phyloP scores from a whole-genome alignment of 2,888 invertebrate species.

The Trissonchulus latispiculum region DNA sequence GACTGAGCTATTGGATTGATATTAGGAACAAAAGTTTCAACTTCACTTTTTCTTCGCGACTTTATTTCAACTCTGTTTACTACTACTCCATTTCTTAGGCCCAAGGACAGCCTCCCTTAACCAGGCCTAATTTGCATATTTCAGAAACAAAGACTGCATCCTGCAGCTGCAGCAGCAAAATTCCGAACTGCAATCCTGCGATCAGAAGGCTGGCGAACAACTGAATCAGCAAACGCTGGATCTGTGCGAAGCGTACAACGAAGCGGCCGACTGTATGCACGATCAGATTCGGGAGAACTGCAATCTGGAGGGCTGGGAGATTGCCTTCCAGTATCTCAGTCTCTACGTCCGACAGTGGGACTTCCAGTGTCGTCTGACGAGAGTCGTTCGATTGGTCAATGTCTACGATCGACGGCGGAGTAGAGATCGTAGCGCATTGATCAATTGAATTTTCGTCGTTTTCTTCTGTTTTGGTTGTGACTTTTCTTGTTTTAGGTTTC shows the following conservation, averaged over 20 bases:
- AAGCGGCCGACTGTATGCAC: constrained; percentile 28
- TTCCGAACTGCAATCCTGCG: neutral
- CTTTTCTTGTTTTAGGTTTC: too few species aligned
- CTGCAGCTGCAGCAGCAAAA: neutral
- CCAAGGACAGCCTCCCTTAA: too few species aligned
- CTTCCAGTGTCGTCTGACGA: neutral
- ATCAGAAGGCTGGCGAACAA: neutral
- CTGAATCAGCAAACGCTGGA: neutral
- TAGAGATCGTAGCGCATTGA: too few species aligned
- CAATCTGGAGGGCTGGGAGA: constrained; percentile 45
- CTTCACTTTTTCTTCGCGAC: too few species aligned
- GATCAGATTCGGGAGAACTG: constrained; percentile 43
- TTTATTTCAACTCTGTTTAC: too few species aligned
- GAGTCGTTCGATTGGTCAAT: neutral
- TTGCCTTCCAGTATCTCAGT: constrained; percentile 44
- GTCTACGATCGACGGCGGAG: too few species aligned
- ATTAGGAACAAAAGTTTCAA: too few species aligned
- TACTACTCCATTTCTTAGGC: too few species aligned
- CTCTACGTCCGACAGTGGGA: constrained; percentile 27
- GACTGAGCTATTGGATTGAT: too few species aligned
- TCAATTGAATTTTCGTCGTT: too few species aligned
- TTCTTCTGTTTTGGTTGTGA: too few species aligned
- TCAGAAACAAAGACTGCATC: neutral
- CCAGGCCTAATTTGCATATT: too few species aligned
- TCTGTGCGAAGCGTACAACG: constrained; percentile 11